A percentile compares a stretch with the other conserved stretches of the same genome.
phyloP scores from a whole-genome alignment of 2,888 invertebrate species.

The Microplitis manilae region DNA sequence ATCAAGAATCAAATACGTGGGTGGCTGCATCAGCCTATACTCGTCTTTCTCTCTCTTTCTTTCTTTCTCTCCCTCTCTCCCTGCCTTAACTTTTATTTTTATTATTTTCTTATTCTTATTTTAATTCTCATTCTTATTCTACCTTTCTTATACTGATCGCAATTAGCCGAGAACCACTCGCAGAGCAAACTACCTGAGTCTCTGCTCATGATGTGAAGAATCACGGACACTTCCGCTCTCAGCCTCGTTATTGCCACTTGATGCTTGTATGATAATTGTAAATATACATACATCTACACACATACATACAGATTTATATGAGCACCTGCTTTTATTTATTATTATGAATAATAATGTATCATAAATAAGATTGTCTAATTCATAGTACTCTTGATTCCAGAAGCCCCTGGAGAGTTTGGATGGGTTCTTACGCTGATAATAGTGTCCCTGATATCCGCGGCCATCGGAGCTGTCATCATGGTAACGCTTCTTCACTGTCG shows the following conservation, averaged over 20 bases:
- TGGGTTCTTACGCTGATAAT: constrained; percentile 82
- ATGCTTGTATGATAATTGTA: constrained; percentile 1
- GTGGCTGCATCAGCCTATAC: constrained; percentile 45
- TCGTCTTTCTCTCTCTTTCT: constrained; percentile 32
- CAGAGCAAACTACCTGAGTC: constrained; percentile 16
- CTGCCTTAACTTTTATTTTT: background rate
- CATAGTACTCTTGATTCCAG: constrained; percentile 67
- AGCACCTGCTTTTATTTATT: background rate
- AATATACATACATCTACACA: background rate
- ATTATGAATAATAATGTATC: background rate
- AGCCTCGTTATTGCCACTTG: constrained; percentile 4
- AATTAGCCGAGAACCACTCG: constrained; percentile 44
- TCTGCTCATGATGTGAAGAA: background rate
- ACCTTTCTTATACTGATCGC: constrained; percentile 35
- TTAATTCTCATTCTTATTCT: constrained; percentile 18
- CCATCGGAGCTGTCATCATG: constrained; percentile 82
- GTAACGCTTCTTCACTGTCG: constrained; percentile 80
- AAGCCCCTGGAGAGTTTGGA: constrained; percentile 77
- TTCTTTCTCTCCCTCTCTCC: constrained; percentile 28
- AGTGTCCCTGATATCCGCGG: constrained; percentile 80
- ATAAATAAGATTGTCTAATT: background rate
- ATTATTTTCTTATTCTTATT: constrained; percentile 18
- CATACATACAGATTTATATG: background rate
- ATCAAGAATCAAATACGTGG: constrained; percentile 52
- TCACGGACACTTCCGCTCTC: constrained; percentile 33